These are phyloP conservation scores for Zoanthus sociatus DNA, from an alignment of 92 coral and sea anemone species.

Conservation along the genomic window DNA sequence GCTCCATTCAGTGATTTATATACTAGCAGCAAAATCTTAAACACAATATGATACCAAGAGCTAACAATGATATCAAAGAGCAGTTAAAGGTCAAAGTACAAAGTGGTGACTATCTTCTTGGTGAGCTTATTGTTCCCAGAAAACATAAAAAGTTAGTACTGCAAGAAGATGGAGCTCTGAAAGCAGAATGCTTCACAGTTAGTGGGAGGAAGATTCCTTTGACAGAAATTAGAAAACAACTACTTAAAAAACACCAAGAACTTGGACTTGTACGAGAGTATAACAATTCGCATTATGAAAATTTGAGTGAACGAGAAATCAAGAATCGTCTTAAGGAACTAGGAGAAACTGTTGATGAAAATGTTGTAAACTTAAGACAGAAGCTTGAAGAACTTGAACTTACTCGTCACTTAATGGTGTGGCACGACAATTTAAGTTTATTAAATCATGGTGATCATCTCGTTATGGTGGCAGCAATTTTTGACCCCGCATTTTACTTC, in stretches of 20 bases:
- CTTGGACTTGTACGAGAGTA: background rate
- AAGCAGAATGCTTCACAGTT: background rate
- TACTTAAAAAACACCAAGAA: background rate
- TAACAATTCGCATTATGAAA: background rate
- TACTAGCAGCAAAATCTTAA: no score
- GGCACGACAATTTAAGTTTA: background rate
- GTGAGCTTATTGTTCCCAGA: conserved; percentile 9
- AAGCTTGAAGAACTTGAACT: background rate
- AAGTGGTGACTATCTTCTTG: background rate
- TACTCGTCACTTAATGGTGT: background rate
- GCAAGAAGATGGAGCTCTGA: background rate
- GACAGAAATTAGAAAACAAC: background rate
- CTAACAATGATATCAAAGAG: background rate
- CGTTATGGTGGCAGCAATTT: conserved; percentile 11
- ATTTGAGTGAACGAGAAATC: background rate
- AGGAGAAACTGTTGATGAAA: background rate
- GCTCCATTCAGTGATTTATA: no score
- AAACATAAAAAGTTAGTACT: background rate
- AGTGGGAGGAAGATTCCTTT: conserved; percentile 3
- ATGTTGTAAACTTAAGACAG: background rate
- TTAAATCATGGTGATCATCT: background rate
- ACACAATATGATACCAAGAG: background rate
- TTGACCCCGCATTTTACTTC: conserved; percentile 55
- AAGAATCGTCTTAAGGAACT: background rate
- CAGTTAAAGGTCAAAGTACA: background rate